These are phyloP conservation scores for Abrostola triplasia DNA, from an alignment of 2,888 invertebrate genomes.

Conservation along the genomic window DNA sequence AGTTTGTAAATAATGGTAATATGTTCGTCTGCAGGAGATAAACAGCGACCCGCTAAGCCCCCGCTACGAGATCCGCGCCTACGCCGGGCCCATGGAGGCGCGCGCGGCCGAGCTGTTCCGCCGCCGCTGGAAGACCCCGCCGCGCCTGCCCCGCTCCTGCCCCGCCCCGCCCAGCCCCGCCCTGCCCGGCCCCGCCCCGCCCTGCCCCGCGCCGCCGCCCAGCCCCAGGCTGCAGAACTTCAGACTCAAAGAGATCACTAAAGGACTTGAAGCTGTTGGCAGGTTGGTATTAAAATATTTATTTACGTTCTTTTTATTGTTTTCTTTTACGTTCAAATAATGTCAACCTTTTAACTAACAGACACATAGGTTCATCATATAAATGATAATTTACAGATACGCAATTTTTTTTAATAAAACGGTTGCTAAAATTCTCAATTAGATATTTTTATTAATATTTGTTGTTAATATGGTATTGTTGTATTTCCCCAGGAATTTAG, in stretches of 20 bases:
- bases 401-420: too few relatives aligned
- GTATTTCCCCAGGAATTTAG: slow-evolving; percentile 87
- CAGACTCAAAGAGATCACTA: slow-evolving; percentile 92
- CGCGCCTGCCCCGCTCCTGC: slow-evolving; percentile 92
- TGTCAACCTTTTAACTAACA: too few relatives aligned
- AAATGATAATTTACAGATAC: too few relatives aligned
- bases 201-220: slow-evolving; percentile 6
- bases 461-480: neutral
- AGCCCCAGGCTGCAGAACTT: slow-evolving; percentile 65
- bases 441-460: neutral
- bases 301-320: neutral
- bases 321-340: too few relatives aligned
- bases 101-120: slow-evolving; percentile 91
- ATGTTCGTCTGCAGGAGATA: slow-evolving; percentile 83
- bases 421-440: too few relatives aligned
- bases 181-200: slow-evolving; percentile 80
- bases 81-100: slow-evolving; percentile 97
- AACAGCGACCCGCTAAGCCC: slow-evolving; percentile 91
- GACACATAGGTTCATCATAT: too few relatives aligned
- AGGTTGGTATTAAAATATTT: slow-evolving; percentile 75
- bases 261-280: slow-evolving; percentile 96
- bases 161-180: slow-evolving; percentile 90
- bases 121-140: slow-evolving; percentile 95
- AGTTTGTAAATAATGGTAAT: too few relatives aligned
- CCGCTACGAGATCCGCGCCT: slow-evolving; percentile 93